These are phyloP conservation scores for Hippocampus barbouri DNA, from an alignment of 2,113 vertebrate species.

Conservation along the genomic window DNA sequence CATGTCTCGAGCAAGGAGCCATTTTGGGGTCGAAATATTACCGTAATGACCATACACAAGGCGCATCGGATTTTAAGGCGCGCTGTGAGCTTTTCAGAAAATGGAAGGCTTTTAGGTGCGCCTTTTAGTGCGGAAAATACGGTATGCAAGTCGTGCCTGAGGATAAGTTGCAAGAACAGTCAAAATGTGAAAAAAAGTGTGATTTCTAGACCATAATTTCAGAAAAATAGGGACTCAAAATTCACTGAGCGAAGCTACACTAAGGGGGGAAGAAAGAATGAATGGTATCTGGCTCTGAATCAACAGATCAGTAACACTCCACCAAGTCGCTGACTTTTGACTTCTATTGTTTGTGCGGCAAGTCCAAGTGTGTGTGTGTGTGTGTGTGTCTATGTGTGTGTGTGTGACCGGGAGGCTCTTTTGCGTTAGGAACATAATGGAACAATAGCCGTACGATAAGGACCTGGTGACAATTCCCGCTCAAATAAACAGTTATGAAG, in stretches of 20 bases:
- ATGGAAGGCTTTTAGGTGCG: no score
- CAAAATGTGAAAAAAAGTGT: no score
- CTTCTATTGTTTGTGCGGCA: conserved; percentile 48
- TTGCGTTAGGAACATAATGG: conserved; percentile 54
- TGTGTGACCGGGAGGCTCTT: conserved; percentile 33
- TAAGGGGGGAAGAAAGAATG: conserved; percentile 21
- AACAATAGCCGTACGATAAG: conserved; percentile 69
- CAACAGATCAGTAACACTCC: conserved; percentile 66
- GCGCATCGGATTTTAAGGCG: no score
- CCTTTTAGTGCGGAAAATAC: no score
- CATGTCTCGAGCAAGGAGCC: no score
- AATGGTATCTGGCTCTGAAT: conserved; percentile 48
- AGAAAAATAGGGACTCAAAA: background rate
- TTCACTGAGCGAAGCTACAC: background rate
- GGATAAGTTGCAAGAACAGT: no score
- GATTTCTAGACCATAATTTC: background rate
- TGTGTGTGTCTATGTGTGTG: conserved; percentile 34
- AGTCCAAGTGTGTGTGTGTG: conserved; percentile 28
- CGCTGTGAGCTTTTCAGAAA: no score
- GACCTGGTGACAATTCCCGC: conserved; percentile 61
- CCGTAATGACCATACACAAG: no score
- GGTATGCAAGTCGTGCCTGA: no score
- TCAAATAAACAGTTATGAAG: conserved; percentile 70
- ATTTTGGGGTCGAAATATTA: no score
- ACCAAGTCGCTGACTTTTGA: conserved; percentile 53